Evolutionary conservation across 2,113 vertebrate genomes (phyloP).

Genomic region (Tenebrosternarchus preto): DNA sequence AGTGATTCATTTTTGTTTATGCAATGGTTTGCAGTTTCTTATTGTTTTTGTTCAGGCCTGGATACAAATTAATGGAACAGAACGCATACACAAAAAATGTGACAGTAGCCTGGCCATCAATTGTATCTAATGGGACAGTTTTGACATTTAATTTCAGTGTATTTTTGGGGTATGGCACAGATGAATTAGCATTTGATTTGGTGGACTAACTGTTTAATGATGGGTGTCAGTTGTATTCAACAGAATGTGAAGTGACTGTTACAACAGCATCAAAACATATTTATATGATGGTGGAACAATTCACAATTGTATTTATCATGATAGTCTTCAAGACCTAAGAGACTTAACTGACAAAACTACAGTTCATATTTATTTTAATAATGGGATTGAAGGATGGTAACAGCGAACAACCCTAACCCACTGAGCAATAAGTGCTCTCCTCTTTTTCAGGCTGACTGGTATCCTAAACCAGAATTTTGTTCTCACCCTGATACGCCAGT

Average conservation of each 20-base stretch:
- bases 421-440: background rate
- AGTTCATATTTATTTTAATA: background rate
- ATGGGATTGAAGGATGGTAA: background rate
- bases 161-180: constrained; percentile 31
- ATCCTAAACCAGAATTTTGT: too few relatives aligned
- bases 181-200: constrained; percentile 43
- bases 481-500: too few relatives aligned
- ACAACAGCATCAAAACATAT: constrained; percentile 22
- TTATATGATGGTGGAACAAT: constrained; percentile 37
- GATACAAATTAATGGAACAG: background rate
- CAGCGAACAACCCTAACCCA: background rate
- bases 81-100: background rate
- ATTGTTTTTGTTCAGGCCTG: background rate
- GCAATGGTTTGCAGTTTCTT: background rate
- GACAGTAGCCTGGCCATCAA: constrained; percentile 47
- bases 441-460: background rate
- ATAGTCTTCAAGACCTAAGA: background rate
- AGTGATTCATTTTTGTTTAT: background rate
- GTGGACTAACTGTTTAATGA: constrained; percentile 42
- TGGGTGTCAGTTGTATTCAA: constrained; percentile 21
- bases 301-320: constrained; percentile 5
- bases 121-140: constrained; percentile 47
- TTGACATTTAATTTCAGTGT: constrained; percentile 60
- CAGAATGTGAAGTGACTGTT: background rate
- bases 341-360: constrained; percentile 2